These are phyloP conservation scores for Heliconius ismenius DNA, from an alignment of 2,888 invertebrate genomes.

Conservation along the genomic window DNA sequence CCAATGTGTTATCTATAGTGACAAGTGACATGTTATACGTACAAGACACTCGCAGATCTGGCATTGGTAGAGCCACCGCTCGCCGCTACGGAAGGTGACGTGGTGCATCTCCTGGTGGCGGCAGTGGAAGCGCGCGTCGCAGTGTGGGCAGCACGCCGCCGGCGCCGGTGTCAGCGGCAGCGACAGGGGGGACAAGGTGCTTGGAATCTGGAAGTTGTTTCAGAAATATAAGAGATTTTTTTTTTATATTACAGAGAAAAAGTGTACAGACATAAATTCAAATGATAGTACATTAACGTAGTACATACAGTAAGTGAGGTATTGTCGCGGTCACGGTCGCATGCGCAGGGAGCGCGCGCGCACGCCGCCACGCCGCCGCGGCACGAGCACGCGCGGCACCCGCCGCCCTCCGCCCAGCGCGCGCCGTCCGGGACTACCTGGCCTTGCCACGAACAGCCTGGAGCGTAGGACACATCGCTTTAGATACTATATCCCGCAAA, in stretches of 20 bases:
- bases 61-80: constrained; percentile 95
- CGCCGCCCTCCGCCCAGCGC: constrained; percentile 75
- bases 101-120: constrained; percentile 90
- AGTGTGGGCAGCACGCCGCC: constrained; percentile 90
- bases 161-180: constrained; percentile 76
- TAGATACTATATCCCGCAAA: neutral
- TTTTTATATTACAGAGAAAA: too few relatives aligned
- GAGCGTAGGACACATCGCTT: neutral
- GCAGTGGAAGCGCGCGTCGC: constrained; percentile 87
- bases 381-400: constrained; percentile 77
- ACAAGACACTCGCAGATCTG: constrained; percentile 95
- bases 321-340: constrained; percentile 74
- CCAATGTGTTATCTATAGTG: too few relatives aligned
- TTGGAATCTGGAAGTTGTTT: constrained; percentile 70
- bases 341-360: constrained; percentile 86
- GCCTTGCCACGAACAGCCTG: constrained; percentile 88
- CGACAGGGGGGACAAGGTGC: constrained; percentile 60
- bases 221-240: neutral
- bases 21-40: constrained; percentile 55
- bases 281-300: constrained; percentile 2
- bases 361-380: constrained; percentile 85
- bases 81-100: constrained; percentile 89
- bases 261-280: too few relatives aligned
- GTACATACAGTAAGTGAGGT: constrained; percentile 55
- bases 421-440: constrained; percentile 83